These are phyloP conservation scores for Eupelmus urozonus DNA, from an alignment of 2,888 invertebrate species.

Conservation along the genomic window DNA sequence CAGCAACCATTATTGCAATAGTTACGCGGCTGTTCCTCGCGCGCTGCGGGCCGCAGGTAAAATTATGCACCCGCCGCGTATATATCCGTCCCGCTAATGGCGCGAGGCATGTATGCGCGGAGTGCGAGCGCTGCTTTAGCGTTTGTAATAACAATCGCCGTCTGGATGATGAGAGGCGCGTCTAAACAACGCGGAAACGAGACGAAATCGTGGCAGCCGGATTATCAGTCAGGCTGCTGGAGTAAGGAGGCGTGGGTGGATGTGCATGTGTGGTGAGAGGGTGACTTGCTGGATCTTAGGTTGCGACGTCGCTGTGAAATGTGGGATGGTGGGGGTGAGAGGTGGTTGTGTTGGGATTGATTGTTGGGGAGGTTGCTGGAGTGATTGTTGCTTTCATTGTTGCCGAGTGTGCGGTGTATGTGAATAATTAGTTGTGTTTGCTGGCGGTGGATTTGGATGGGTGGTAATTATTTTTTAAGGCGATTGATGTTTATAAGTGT, in stretches of 20 bases:
- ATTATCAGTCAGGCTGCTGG: too few relatives aligned
- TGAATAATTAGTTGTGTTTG: too few relatives aligned
- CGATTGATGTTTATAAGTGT: too few relatives aligned
- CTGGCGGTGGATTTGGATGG: too few relatives aligned
- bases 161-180: too few relatives aligned
- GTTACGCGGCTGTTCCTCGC: constrained; percentile 41
- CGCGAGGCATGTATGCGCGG: constrained; percentile 29
- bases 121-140: not conserved
- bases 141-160: constrained; percentile 31
- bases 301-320: not conserved
- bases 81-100: constrained; percentile 39
- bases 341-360: too few relatives aligned
- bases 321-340: too few relatives aligned
- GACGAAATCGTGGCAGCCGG: constrained; percentile 52
- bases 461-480: too few relatives aligned
- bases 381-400: too few relatives aligned
- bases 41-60: constrained; percentile 13
- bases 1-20: constrained; percentile 50
- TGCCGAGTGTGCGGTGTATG: too few relatives aligned
- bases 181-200: constrained; percentile 66
- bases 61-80: constrained; percentile 40
- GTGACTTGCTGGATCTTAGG: constrained; percentile 4
- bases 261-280: not conserved
- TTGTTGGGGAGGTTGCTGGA: too few relatives aligned
- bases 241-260: too few relatives aligned